phyloP scores from a whole-genome alignment of 53 echinoderm and acorn worm species.

The Patiria pectinifera region DNA sequence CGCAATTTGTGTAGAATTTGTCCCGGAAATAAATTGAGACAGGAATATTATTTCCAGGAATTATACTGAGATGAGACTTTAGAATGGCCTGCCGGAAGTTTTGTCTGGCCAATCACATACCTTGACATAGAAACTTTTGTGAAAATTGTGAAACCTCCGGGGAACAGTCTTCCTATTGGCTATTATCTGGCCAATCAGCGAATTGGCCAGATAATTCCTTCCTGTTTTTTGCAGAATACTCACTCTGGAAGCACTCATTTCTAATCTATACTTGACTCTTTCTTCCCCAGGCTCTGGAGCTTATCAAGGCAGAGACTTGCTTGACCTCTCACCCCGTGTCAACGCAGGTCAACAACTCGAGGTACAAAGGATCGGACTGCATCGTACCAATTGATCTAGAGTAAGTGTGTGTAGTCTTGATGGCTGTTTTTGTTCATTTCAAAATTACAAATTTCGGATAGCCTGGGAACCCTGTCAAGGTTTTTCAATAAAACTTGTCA shows the following conservation, averaged over 20 bases:
- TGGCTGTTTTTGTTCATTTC: too few relatives aligned
- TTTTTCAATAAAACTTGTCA: too few relatives aligned
- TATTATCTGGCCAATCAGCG: too few relatives aligned
- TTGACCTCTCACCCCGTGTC: constrained; percentile 91
- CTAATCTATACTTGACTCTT: neutral
- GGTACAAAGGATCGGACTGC: constrained; percentile 94
- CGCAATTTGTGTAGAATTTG: too few relatives aligned
- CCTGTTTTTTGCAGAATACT: neutral
- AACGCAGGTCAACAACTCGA: constrained; percentile 78
- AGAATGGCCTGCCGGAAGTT: neutral
- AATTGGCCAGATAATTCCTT: neutral
- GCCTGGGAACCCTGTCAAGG: neutral
- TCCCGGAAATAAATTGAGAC: too few relatives aligned
- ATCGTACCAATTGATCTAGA: constrained; percentile 81
- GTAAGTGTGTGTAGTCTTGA: constrained; percentile 66
- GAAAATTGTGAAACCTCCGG: too few relatives aligned
- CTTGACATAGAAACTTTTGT: neutral
- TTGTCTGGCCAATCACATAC: neutral
- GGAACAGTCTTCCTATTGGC: too few relatives aligned
- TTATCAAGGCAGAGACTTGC: constrained; percentile 78
- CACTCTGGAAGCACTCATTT: neutral
- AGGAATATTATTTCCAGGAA: too few relatives aligned
- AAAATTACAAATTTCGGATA: neutral
- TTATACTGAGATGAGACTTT: neutral
- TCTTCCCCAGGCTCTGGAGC: constrained; percentile 71